Percentiles rank a stretch among this genome's conserved stretches.
Evolutionary conservation across 1,140 invertebrate genomes (phyloP).

Genomic region (Manduca sexta): DNA sequence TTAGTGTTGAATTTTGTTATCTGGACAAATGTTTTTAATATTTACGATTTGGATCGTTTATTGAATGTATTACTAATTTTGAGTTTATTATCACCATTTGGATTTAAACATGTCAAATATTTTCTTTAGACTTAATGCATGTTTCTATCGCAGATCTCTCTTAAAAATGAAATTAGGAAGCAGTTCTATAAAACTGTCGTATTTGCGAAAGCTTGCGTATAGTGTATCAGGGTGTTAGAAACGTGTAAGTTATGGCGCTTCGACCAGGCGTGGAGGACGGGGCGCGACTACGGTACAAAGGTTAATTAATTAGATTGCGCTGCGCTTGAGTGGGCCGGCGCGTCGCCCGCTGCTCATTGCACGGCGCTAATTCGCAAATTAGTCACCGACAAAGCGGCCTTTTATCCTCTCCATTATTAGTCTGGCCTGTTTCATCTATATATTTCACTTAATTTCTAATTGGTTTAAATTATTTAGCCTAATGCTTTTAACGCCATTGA

Average conservation of each 20-base stretch:
- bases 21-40: too few relatives aligned
- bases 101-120: too few relatives aligned
- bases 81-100: too few relatives aligned
- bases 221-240: slow-evolving; percentile 10
- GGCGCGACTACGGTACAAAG: slow-evolving; percentile 31
- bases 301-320: slow-evolving; percentile 57
- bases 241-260: slow-evolving; percentile 15
- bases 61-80: too few relatives aligned
- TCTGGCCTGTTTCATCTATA: slow-evolving; percentile 36
- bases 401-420: slow-evolving; percentile 35
- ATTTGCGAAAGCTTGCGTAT: too few relatives aligned
- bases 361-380: slow-evolving; percentile 59
- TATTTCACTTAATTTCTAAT: slow-evolving; percentile 49
- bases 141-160: too few relatives aligned
- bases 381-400: slow-evolving; percentile 44
- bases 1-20: too few relatives aligned
- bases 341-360: slow-evolving; percentile 44
- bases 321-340: slow-evolving; percentile 42
- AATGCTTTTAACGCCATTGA: too few relatives aligned
- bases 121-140: too few relatives aligned
- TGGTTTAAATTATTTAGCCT: slow-evolving; percentile 23
- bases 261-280: neutral
- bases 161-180: too few relatives aligned
- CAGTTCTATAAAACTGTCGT: too few relatives aligned
- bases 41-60: too few relatives aligned